Conservation (phyloP, 1,140 invertebrate genomes). For the Augochlora pura region DNA sequence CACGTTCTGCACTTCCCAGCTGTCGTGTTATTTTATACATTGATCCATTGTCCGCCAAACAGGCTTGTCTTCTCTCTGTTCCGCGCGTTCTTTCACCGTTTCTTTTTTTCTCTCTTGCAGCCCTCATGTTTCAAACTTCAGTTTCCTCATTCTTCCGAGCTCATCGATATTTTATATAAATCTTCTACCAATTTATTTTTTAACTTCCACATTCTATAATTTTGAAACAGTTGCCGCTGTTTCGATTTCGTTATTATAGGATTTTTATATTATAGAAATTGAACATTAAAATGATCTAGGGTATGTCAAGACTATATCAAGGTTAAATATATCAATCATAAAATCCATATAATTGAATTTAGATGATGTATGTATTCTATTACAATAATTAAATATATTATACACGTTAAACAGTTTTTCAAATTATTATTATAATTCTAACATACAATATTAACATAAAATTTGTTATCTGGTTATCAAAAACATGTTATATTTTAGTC, state of each 20-base stretch:
- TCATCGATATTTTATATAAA: background rate
- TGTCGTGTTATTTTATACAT: constrained; percentile 48
- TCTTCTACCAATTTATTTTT: background rate
- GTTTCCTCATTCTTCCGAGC: background rate
- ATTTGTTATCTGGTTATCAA: too few relatives aligned
- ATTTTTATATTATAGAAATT: too few relatives aligned
- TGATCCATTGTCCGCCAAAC: constrained; percentile 28
- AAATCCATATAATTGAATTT: too few relatives aligned
- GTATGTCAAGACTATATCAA: too few relatives aligned
- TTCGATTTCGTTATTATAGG: background rate
- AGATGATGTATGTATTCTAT: too few relatives aligned
- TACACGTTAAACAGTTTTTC: too few relatives aligned
- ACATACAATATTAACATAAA: too few relatives aligned
- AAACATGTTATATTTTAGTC: too few relatives aligned
- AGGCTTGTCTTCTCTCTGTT: background rate
- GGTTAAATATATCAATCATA: too few relatives aligned
- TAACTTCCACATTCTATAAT: background rate
- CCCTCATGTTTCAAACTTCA: background rate
- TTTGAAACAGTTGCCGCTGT: background rate
- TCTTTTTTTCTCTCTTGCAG: background rate
- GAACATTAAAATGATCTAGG: too few relatives aligned
- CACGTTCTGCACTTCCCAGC: constrained; percentile 39
- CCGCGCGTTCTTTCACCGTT: background rate
- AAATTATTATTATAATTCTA: too few relatives aligned
- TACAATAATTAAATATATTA: too few relatives aligned